Evolutionary conservation across 2,113 vertebrate genomes (phyloP).

Genomic region (Baryphthengus martii): DNA sequence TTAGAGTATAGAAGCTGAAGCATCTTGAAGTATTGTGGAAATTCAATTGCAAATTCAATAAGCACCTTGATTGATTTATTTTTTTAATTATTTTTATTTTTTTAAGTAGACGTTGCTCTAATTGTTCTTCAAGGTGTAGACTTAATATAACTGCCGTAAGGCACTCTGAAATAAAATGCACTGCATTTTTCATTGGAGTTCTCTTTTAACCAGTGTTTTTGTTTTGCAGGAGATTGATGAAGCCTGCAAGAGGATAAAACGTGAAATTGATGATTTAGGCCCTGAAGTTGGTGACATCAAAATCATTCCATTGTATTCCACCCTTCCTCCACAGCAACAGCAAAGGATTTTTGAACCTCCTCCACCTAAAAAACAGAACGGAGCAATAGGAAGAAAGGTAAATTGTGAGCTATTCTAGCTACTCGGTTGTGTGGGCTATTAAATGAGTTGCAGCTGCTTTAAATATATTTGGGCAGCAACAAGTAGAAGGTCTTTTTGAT

Average conservation of each 20-base stretch:
- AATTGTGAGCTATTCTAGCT: not conserved
- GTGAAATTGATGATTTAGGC: slow-evolving; percentile 94
- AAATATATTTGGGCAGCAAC: not conserved
- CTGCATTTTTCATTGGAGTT: not conserved
- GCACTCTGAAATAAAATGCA: not conserved
- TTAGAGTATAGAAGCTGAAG: slow-evolving; percentile 40
- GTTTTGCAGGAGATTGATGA: slow-evolving; percentile 92
- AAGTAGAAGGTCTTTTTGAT: not conserved
- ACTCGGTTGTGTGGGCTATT: not conserved
- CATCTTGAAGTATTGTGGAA: slow-evolving; percentile 32
- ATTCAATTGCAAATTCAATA: slow-evolving; percentile 27
- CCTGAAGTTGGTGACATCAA: slow-evolving; percentile 96
- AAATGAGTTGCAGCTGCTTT: not conserved
- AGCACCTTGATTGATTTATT: not conserved
- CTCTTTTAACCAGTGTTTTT: not conserved
- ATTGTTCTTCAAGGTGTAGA: not conserved
- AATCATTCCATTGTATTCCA: slow-evolving; percentile 97
- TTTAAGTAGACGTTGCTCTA: slow-evolving; percentile 11
- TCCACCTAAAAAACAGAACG: slow-evolving; percentile 90
- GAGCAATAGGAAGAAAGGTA: slow-evolving; percentile 96
- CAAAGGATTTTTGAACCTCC: slow-evolving; percentile 96
- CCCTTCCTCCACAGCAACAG: slow-evolving; percentile 94
- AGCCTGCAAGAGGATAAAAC: slow-evolving; percentile 97
- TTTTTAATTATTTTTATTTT: not conserved
- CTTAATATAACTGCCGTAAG: not conserved